Conservation (phyloP, 30 jellyfish, hydroid and myxozoan genomes). For the Aurelia sp. region DNA sequence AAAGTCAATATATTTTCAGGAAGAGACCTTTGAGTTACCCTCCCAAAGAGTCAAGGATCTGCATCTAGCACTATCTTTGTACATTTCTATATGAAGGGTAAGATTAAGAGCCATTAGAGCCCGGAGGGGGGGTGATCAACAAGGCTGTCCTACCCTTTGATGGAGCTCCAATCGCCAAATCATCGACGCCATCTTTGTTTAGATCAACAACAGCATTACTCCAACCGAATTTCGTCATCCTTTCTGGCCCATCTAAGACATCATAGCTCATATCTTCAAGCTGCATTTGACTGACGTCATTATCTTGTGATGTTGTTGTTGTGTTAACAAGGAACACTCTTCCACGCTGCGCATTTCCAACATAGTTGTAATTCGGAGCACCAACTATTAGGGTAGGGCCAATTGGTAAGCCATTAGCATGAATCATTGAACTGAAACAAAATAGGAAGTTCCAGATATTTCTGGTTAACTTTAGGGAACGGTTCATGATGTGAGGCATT, state of each 20-base stretch:
- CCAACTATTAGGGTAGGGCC: conserved; percentile 62
- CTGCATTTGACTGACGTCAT: background rate
- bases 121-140: no score
- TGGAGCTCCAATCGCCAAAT: conserved; percentile 83
- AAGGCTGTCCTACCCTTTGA: conserved; percentile 41
- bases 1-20: no score
- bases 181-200: conserved; percentile 78
- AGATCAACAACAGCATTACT: conserved; percentile 55
- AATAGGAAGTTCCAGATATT: background rate
- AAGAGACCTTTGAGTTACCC: no score
- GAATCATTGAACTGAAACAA: conserved; percentile 27
- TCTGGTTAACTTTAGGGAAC: no score
- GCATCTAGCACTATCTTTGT: no score
- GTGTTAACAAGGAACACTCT: conserved; percentile 36
- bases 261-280: conserved; percentile 13
- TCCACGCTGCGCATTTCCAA: conserved; percentile 37
- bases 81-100: no score
- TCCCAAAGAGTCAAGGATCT: no score
- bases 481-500: no score
- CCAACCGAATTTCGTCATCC: conserved; percentile 87
- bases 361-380: conserved; percentile 69
- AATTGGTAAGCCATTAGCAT: conserved; percentile 31
- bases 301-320: background rate
- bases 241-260: conserved; percentile 62
- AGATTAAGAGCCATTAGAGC: no score